These are phyloP conservation scores for Gila robusta DNA, from an alignment of 2,797 vertebrate genomes.

Conservation along the genomic window DNA sequence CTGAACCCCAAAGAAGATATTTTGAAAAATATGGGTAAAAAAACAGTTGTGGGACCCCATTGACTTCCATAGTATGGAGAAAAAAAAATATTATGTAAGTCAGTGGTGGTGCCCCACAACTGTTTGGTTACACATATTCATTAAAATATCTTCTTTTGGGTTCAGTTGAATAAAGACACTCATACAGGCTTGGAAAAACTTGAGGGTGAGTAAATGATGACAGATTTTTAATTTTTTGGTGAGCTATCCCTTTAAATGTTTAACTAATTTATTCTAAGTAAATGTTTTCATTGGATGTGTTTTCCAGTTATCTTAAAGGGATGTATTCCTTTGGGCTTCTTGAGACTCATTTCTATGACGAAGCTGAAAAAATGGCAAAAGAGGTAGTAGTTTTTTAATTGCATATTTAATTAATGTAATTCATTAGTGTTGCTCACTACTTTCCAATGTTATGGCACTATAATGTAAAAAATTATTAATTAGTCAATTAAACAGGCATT, in stretches of 20 bases:
- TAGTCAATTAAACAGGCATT: neutral
- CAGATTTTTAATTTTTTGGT: too few species aligned
- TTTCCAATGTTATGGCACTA: neutral
- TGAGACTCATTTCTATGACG: slow-evolving; percentile 89
- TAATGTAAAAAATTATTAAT: neutral
- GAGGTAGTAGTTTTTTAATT: slow-evolving; percentile 79
- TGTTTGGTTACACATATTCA: too few species aligned
- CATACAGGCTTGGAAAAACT: too few species aligned
- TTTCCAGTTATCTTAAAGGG: slow-evolving; percentile 91
- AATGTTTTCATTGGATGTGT: neutral
- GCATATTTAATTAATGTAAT: neutral
- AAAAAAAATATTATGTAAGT: too few species aligned
- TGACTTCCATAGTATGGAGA: too few species aligned
- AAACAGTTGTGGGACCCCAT: too few species aligned
- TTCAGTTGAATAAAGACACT: too few species aligned
- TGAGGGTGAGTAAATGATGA: too few species aligned
- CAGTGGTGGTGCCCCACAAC: too few species aligned
- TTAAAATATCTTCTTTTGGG: too few species aligned
- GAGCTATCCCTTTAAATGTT: neutral
- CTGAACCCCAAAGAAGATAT: too few species aligned
- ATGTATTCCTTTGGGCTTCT: slow-evolving; percentile 92
- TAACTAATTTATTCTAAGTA: neutral
- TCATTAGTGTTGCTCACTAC: neutral
- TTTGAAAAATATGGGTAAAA: too few species aligned
- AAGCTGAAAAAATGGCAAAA: slow-evolving; percentile 87